These are phyloP conservation scores for Tauraco hartlaubi DNA, from an alignment of 2,797 vertebrate genomes.

Conservation along the genomic window DNA sequence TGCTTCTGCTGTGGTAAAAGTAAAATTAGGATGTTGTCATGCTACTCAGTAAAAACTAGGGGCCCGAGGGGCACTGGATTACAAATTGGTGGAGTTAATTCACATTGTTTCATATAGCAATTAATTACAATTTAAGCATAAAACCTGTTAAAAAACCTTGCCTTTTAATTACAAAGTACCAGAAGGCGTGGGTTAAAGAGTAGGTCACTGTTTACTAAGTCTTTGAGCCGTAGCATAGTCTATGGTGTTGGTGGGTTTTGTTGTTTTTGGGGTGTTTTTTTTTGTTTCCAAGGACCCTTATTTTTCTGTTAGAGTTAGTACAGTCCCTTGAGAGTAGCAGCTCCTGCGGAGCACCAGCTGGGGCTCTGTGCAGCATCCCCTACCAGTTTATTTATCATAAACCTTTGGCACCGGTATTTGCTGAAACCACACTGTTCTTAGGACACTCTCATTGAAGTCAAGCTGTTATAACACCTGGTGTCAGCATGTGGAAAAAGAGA, in stretches of 20 bases:
- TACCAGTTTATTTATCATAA: background rate
- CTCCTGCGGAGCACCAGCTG: constrained; percentile 1
- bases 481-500: constrained; percentile 2
- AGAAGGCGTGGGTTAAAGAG: background rate
- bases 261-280: background rate
- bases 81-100: background rate
- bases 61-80: background rate
- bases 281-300: background rate
- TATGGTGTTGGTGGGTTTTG: fast-evolving
- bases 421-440: constrained; percentile 2
- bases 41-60: background rate
- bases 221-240: background rate
- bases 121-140: constrained; percentile 14
- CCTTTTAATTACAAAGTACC: background rate
- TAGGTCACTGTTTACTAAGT: background rate
- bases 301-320: background rate
- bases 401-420: constrained; percentile 12
- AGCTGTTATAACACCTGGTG: constrained; percentile 52
- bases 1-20: background rate
- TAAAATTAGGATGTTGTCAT: background rate
- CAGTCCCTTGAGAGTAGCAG: background rate
- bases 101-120: background rate
- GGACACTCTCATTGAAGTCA: constrained; percentile 19
- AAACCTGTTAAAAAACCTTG: constrained; percentile 2
- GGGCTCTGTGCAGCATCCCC: background rate